These are phyloP conservation scores for Harpagoxenus sublaevis DNA, from an alignment of 2,888 invertebrate genomes.

Conservation along the genomic window DNA sequence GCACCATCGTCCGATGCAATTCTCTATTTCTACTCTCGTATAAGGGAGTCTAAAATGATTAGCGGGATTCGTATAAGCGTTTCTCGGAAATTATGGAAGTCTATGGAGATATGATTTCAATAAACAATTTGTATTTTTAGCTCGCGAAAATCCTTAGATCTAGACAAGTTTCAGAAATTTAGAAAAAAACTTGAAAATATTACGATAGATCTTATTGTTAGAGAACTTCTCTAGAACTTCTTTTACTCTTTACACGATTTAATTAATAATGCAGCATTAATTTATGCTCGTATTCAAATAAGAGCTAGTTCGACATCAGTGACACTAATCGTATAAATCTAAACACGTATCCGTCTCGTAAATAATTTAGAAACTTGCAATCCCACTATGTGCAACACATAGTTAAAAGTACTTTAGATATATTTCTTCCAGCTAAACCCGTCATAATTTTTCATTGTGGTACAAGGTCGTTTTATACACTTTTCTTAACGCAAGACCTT, in stretches of 20 bases:
- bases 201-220: background rate
- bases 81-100: background rate
- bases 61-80: background rate
- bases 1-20: conserved; percentile 37
- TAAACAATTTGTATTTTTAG: background rate
- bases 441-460: background rate
- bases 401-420: background rate
- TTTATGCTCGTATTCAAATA: background rate
- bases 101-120: background rate
- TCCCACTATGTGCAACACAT: background rate
- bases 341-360: background rate
- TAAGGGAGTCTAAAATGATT: conserved; percentile 1
- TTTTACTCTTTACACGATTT: background rate
- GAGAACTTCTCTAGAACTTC: background rate
- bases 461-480: conserved; percentile 15
- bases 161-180: background rate
- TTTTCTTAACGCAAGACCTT: conserved; percentile 8
- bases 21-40: conserved; percentile 35
- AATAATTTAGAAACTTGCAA: conserved; percentile 18
- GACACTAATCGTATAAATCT: background rate
- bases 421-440: background rate
- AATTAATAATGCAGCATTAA: background rate
- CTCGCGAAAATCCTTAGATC: background rate
- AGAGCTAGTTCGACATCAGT: background rate
- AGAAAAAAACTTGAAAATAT: background rate